Base-by-base conservation (phyloP, 2,113 vertebrate genomes). In the Xenopus laevis region DNA sequence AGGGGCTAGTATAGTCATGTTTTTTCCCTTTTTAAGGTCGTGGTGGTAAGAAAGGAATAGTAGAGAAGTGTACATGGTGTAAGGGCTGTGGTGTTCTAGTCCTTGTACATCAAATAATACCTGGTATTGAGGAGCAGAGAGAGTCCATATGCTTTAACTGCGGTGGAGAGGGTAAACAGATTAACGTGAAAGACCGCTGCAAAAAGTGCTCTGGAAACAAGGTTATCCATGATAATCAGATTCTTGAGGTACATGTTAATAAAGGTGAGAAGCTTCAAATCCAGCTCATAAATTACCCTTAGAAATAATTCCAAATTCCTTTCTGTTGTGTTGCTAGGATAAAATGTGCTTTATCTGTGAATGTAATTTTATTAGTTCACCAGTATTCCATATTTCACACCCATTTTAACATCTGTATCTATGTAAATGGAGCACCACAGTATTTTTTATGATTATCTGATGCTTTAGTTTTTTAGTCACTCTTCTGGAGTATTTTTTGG, bases 81-180 rank as follows among this genome's bases (percentile, higher is more conserved):
- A 98, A 97, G 89, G 97, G 97, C 70, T 91, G 92, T 74, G 97
- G 97, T 1, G 89, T 98, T 71, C 94, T 97, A 85, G 79, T 98
- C 23, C 86, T 91, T 52, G 91, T 98, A 18, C 96, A 98, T 79
- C 97, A 98, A 88, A 92, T 99, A 1, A 96, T 95, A 23, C 97
- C 95, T 0, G 97, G 97, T 65, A 95, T 98, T 96, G 94, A 98
- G 55, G 97, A 99, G 82, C 97, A 98, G 87, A 96, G 94, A 68
- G 96, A 98, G 62, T 96, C 94, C 0, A 91, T 98, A 85, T 99
- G 97, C 78, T 21, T 89, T 0, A 96, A 98, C 65, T 99, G 97
- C 82, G 93, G 94, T 82, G 97, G 97, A 72, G 94, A 97, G 84
- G 96, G 97, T 0, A 94, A 98, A 87, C 92, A 86, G 65, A 95